Base-by-base conservation (phyloP, 2,888 invertebrate genomes). In the Augiades crinisus region DNA sequence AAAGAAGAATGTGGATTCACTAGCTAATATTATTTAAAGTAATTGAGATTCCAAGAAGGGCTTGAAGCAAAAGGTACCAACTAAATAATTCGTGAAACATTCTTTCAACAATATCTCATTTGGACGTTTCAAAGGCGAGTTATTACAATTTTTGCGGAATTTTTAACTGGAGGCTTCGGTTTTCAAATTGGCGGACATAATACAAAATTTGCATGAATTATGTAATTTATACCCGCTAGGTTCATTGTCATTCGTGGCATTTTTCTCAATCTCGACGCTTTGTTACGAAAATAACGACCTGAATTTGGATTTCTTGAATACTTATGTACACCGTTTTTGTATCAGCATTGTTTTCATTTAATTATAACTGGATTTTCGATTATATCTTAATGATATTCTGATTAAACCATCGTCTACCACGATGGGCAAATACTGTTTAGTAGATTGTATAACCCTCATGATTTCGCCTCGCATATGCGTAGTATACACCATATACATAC, bases 141-240 rank as follows among this genome's bases (percentile, higher is more conserved):
- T 69, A 67, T 43, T 36, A 50, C 43, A 43, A 68, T 75, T 72
- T 72, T 69, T 68, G 65, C 58, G 68, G 72, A 75, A 75, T 75
- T 72, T 71, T 65, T 68, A 74, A 70, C 59, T 58, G 59, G 58
- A 30, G 36, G n/a, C 50, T 27, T 24, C 49, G 17, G 34, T 40
- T 49, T 54, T 56, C 54, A 55, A 58, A 59, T 52, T 60, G 61
- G 56, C 65, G 61, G 64, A 63, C 60, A 66, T 64, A 68, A 70
- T 67, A 67, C 60, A 49, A 65, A 75, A 77, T 79, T 80, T 78
- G 68, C 78, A 78, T 81, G 67, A 80, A 78, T 81, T 78, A 74
- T 64, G 69, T 73, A 78, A 79, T 81, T 81, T 72, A 71, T 70
- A 34, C 24, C 21, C 44, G n/a, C 37, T 44, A 21, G 37, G 30